These are phyloP conservation scores for Kryptopterus vitreolus DNA, from an alignment of 2,797 vertebrate species.

Conservation along the genomic window DNA sequence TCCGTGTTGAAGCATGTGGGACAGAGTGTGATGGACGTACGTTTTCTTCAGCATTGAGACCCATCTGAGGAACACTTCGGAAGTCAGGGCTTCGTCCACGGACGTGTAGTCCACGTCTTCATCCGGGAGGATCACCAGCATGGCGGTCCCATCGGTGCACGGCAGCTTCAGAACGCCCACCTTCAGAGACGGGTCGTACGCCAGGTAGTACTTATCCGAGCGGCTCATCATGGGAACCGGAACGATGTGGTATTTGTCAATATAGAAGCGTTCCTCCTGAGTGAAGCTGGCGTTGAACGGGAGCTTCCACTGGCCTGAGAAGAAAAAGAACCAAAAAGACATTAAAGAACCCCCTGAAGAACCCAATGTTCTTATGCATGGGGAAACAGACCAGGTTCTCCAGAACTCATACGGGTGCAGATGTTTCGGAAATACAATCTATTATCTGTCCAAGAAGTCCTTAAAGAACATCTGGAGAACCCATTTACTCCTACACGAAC, in stretches of 20 bases:
- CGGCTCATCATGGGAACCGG: slow-evolving; percentile 88
- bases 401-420: not conserved
- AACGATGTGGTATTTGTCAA: slow-evolving; percentile 79
- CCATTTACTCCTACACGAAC: not conserved
- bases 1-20: not conserved
- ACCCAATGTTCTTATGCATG: slow-evolving; percentile 12
- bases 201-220: slow-evolving; percentile 74
- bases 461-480: not conserved
- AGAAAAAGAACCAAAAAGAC: not conserved
- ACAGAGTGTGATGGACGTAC: slow-evolving; percentile 64
- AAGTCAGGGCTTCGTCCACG: slow-evolving; percentile 81
- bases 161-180: slow-evolving; percentile 83
- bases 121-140: slow-evolving; percentile 82
- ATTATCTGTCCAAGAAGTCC: not conserved
- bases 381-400: slow-evolving; percentile 58
- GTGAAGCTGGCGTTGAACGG: slow-evolving; percentile 79
- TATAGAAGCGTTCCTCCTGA: slow-evolving; percentile 78
- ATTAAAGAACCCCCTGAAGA: not conserved
- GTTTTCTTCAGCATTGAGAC: slow-evolving; percentile 79
- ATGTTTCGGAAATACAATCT: not conserved
- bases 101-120: slow-evolving; percentile 75
- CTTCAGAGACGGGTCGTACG: slow-evolving; percentile 76
- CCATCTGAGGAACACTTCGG: slow-evolving; percentile 79
- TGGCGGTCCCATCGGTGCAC: slow-evolving; percentile 77
- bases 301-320: slow-evolving; percentile 76